Evolutionary conservation across 2,888 invertebrate genomes (phyloP), one percentile per base, ranked within the genome.

Genomic region (Conomelus anceps): DNA sequence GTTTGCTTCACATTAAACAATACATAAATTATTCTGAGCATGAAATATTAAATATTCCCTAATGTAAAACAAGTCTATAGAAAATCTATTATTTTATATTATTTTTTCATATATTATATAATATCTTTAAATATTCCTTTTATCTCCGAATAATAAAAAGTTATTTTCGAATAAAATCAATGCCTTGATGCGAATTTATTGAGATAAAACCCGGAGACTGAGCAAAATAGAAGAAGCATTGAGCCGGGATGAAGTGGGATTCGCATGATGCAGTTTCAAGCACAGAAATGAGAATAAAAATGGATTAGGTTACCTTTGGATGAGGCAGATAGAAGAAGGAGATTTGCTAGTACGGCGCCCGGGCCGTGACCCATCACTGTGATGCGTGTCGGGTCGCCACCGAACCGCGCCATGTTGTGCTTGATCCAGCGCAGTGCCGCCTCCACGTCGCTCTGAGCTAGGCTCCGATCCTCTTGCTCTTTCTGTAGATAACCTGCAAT

Each of bases 331-430:
- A 98, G 95, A 92, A 98, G 96, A 89, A 98, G 95, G 85, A 98
- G 95, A 93, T 97, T 97, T 91, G 96, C 97, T 63, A 98, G 94
- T 1, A 97, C 97, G 0, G 98, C 98, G 0, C 98, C 98, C 3
- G 97, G 96, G 89, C 96, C 97, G 94, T 98, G 98, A 1, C 97
- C 98, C 91, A 97, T 95, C 85, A 98, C 94, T 23, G 98, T 98
- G 90, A 98, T 95, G 88, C 97, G 94, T 87, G 94, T 94, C 0
- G 97, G 96, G 94, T 98, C 98, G 0, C 98, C 98, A n/a, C 98
- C 98, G 93, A 98, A 98, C 1, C 96, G 96, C 0, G 95, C 97
- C 86, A 98, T 96, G 93, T 98, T 98, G 92, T 95, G 95, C 91
- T 96, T 95, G 92, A 98, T 95, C 98, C 98, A 98, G 90, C 95